Evolutionary conservation across 2,113 vertebrate species (phyloP), one percentile per base, ranked within the genome.

Genomic region (Bostrychus sinensis): DNA sequence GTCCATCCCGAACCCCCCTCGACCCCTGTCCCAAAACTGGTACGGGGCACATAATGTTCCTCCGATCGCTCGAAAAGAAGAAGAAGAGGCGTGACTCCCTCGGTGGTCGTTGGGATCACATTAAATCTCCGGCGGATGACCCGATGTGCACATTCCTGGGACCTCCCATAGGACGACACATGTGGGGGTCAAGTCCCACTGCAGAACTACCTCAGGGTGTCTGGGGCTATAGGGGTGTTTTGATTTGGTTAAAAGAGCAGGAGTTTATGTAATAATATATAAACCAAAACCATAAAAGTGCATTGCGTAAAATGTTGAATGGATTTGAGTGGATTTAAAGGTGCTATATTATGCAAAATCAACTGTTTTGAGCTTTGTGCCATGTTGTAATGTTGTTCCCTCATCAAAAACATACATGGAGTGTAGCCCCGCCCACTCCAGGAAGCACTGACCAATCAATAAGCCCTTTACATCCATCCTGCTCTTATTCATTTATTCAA

Each of bases 91-190:
- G 2, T 0, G 20, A 79, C 38, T 61, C 62, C 25, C 58, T 22
- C 2, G 28, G 48, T 42, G 78, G 42, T 41, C 53, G 13, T 80
- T 28, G 62, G 54, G 48, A 63, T 13, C 0, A 42, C 42, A 56
- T 58, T 43, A 54, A 34, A 74, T 53, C 36, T 58, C 58, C 23
- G 76, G 56, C 0, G 62, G 66, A 70, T 65, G 81, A 84, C 75
- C 66, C 72, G 2, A 22, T 77, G 80, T 71, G 30, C 55, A 70
- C 72, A 84, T 86, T 87, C 78, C 54, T 72, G 48, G 5, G 8
- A 1, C 17, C 39, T 78, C 82, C 80, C 78, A 8, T 10, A 20
- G 48, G 72, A 62, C 4, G 2, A 3, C 39, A 59, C 69, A 70
- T 82, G 78, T 56, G 66, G 56, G 32, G 45, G 36, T 46, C 32